These are phyloP conservation scores for Tyrannus savana DNA, from an alignment of 2,113 vertebrate genomes.

Conservation along the genomic window DNA sequence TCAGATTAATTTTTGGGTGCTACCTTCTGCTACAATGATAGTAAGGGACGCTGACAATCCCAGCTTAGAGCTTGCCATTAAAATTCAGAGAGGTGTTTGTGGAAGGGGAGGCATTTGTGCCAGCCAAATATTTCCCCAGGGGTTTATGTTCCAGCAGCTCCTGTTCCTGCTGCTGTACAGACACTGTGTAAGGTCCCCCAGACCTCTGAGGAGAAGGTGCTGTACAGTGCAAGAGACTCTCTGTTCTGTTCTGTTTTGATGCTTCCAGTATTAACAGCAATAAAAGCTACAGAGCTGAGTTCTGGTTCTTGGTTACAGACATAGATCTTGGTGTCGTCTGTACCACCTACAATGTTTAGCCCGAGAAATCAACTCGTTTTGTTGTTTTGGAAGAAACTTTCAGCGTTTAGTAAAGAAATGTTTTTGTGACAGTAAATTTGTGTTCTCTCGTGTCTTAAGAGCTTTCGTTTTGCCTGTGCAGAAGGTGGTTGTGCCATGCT, in stretches of 20 bases:
- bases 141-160: background rate
- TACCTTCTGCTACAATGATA: background rate
- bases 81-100: background rate
- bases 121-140: rapidly evolving
- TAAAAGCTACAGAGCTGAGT: background rate
- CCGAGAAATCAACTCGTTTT: background rate
- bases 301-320: background rate
- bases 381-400: background rate
- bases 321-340: background rate
- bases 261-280: constrained; percentile 1
- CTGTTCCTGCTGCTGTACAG: background rate
- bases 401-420: background rate
- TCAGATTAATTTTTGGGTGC: background rate
- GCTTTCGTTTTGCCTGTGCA: background rate
- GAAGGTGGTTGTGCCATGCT: background rate
- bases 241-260: background rate
- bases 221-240: background rate
- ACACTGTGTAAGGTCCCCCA: background rate
- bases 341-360: background rate
- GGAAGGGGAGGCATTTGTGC: rapidly evolving
- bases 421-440: background rate
- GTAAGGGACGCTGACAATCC: background rate
- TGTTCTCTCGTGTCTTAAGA: background rate
- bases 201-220: background rate
- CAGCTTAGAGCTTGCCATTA: background rate